Conservation (phyloP, 2,888 invertebrate genomes). For the Catonia carolina region DNA sequence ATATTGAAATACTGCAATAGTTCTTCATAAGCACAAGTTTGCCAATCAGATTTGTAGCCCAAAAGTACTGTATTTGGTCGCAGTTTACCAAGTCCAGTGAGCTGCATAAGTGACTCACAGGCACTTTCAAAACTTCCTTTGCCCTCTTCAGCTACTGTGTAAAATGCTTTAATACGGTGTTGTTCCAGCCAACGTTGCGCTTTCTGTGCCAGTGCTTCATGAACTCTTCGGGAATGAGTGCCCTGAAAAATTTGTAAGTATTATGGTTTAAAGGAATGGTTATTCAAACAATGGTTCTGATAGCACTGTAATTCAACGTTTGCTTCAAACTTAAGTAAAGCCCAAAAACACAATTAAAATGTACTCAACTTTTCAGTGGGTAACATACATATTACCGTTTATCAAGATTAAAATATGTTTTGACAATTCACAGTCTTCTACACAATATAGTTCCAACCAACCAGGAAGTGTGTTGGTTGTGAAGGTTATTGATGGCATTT, state of each 20-base stretch:
- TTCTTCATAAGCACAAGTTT: constrained; percentile 60
- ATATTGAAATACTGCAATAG: constrained; percentile 88
- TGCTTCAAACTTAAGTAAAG: too few species aligned
- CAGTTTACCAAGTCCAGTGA: constrained; percentile 85
- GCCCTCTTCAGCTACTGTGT: constrained; percentile 64
- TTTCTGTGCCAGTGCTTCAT: constrained; percentile 39
- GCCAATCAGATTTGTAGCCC: constrained; percentile 93
- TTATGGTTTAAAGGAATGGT: too few species aligned
- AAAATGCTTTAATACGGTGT: constrained; percentile 73
- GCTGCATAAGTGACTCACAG: constrained; percentile 75
- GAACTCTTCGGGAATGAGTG: constrained; percentile 38
- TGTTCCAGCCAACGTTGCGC: constrained; percentile 31
- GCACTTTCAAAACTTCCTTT: constrained; percentile 65
- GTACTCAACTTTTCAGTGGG: too few species aligned
- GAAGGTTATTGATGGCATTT: too few species aligned
- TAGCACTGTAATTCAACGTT: too few species aligned
- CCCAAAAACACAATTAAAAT: too few species aligned
- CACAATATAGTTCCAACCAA: too few species aligned
- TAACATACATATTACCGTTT: too few species aligned
- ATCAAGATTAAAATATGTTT: too few species aligned
- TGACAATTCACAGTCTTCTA: too few species aligned
- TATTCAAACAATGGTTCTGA: too few species aligned
- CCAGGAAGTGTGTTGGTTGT: too few species aligned
- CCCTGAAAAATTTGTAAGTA: constrained; percentile 37
- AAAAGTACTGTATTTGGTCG: constrained; percentile 89